A percentile compares a stretch with the other conserved stretches of the same genome.
Conservation (phyloP, 1,140 invertebrate genomes). For the Drosophila equinoxialis region DNA sequence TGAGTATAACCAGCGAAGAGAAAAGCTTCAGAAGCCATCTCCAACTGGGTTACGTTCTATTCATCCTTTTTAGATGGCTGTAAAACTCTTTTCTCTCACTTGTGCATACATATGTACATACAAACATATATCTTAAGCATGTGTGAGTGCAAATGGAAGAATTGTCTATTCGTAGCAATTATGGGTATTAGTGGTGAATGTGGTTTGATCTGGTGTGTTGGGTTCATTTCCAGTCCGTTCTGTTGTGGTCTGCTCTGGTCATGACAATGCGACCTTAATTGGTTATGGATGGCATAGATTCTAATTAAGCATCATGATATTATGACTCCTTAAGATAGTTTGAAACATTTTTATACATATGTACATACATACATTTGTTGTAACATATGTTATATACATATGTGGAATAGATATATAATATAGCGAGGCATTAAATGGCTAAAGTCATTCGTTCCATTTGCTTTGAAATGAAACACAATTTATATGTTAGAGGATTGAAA, state of each 20-base stretch:
- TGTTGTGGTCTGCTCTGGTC: neutral
- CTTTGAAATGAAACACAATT: too few relatives aligned
- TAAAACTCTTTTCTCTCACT: neutral
- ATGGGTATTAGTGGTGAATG: conserved; percentile 6
- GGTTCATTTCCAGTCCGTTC: neutral
- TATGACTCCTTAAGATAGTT: neutral
- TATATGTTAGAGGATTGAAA: too few relatives aligned
- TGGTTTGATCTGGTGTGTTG: neutral
- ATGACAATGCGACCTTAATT: neutral
- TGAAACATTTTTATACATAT: neutral
- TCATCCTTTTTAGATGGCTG: neutral
- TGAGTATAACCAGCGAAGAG: neutral
- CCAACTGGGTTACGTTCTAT: conserved; percentile 1
- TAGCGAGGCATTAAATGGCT: neutral
- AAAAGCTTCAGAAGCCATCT: neutral
- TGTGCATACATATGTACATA: neutral
- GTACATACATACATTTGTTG: neutral
- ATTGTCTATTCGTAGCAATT: conserved; percentile 6
- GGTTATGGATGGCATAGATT: conserved; percentile 7
- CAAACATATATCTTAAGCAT: neutral
- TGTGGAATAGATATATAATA: too few relatives aligned
- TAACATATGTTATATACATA: too few relatives aligned
- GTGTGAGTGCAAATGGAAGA: neutral
- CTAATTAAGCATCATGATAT: neutral
- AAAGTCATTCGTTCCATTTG: neutral